These are phyloP conservation scores for Neuroscelio doddi DNA, from an alignment of 2,888 invertebrate species.

Conservation along the genomic window DNA sequence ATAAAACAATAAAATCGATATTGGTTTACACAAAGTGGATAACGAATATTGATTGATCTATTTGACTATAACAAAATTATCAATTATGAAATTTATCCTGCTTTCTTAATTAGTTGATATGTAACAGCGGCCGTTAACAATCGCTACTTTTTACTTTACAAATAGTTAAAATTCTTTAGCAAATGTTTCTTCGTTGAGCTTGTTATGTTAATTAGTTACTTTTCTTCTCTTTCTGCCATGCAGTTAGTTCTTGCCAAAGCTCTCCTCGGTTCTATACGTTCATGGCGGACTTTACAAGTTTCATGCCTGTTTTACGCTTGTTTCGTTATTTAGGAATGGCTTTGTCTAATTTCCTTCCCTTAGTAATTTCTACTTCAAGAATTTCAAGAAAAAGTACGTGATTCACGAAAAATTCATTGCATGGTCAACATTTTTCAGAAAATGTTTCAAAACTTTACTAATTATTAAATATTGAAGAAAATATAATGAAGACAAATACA, in stretches of 20 bases:
- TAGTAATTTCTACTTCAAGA: slow-evolving; percentile 17
- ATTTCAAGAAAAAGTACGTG: slow-evolving; percentile 19
- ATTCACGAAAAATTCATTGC: slow-evolving; percentile 18
- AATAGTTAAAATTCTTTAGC: slow-evolving; percentile 27
- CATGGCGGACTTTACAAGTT: slow-evolving; percentile 40
- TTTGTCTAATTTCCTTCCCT: slow-evolving; percentile 14
- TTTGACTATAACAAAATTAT: too few species aligned
- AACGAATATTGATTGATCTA: too few species aligned
- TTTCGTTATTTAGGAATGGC: slow-evolving; percentile 50
- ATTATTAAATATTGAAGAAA: too few species aligned
- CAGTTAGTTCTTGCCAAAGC: slow-evolving; percentile 28
- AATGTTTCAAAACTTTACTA: too few species aligned
- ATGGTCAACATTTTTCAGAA: too few species aligned
- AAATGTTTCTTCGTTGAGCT: slow-evolving; percentile 28
- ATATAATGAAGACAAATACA: too few species aligned
- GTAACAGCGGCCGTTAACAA: slow-evolving; percentile 15
- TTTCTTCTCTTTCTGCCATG: slow-evolving; percentile 22
- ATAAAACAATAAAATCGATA: too few species aligned
- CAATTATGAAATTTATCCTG: too few species aligned
- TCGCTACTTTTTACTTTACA: slow-evolving; percentile 11
- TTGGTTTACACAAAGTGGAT: too few species aligned
- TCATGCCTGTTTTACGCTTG: slow-evolving; percentile 47
- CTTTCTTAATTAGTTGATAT: too few species aligned
- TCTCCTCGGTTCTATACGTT: slow-evolving; percentile 29
- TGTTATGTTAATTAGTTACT: slow-evolving; percentile 48